Evolutionary conservation across 2,888 invertebrate species (phyloP).

Genomic region (Therioaphis trifolii): DNA sequence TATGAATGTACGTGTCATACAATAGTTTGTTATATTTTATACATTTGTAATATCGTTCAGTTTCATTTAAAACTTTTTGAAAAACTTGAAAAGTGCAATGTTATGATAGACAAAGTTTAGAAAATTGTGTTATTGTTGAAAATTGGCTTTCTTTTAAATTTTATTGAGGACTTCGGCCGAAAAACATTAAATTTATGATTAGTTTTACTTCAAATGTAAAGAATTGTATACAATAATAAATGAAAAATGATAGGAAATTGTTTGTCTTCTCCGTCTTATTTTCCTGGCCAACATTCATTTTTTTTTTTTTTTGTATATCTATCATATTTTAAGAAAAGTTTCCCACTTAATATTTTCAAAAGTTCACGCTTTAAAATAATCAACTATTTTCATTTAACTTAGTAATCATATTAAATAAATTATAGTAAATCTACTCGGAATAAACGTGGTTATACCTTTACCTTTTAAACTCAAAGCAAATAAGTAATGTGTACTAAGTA

Average conservation of each 20-base stretch:
- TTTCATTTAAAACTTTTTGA: slow-evolving; percentile 28
- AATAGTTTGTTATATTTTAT: not conserved
- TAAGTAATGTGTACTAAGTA: no score
- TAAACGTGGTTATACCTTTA: no score
- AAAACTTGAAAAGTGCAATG: slow-evolving; percentile 6
- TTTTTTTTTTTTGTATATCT: not conserved
- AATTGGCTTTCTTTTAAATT: slow-evolving; percentile 19
- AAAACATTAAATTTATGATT: slow-evolving; percentile 41
- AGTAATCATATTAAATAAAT: not conserved
- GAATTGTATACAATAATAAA: not conserved
- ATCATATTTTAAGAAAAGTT: not conserved
- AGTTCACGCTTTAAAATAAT: slow-evolving; percentile 1
- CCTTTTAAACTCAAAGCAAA: no score
- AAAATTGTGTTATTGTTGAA: slow-evolving; percentile 33
- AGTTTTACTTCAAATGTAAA: slow-evolving; percentile 29
- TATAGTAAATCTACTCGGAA: no score
- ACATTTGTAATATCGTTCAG: slow-evolving; percentile 3
- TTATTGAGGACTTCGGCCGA: not conserved
- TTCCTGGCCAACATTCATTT: not conserved
- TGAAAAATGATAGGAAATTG: not conserved
- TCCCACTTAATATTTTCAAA: not conserved
- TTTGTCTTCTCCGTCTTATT: not conserved
- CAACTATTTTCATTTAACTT: not conserved
- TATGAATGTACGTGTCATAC: no score
- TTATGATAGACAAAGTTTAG: slow-evolving; percentile 22